Evolutionary conservation across 2,113 vertebrate species (phyloP), one percentile per base, ranked within the genome.

Genomic region (Morphnarchus princeps): DNA sequence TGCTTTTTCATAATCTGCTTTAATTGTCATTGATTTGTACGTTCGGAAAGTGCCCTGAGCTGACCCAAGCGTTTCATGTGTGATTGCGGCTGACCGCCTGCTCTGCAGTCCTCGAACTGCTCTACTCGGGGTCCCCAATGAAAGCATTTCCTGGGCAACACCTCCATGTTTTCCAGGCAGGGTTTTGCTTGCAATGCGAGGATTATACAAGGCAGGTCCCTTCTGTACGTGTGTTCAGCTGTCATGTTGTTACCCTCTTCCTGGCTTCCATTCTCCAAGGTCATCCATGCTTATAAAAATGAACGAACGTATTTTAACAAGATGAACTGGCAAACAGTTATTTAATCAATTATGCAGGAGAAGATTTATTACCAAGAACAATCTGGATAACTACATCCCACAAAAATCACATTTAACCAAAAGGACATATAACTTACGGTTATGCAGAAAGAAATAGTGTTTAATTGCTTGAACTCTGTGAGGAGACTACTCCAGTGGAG

Each of bases 1-100:
- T 97, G 97, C 80, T 95, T 97, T 97, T 97, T 97, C 96, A 97
- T 98, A 97, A 98, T 98, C 96, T 52, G 2, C 95, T 96, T 96
- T 97, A 95, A 98, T 96, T 97, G 92, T 76, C 97, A 97, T 97
- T 97, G 95, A 97, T 97, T 90, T 87, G 61, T 71, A 20, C 42
- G 78, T 95, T 95, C 70, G 8, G 92, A 85, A 95, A 67, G 65
- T 54, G 70, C 92, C 74, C 36, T 57, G 87, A 90, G 83, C 76
- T 87, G 93, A 95, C 82, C 1, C 3, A 97, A 82, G 29, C 24
- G 3, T 93, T 70, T 90, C 8, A 18, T 87, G 76, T 66, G 42
- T 70, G 59, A 71, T 79, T 72, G 82, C 18, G 3, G 70, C 59
- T 89, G 69, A 49, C 84, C 2, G 8, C 65, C 86, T 70, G 42